Percentiles rank a stretch among this genome's conserved stretches.
phyloP scores from a whole-genome alignment of 2,797 vertebrate genomes.

The Ficedula albicollis region DNA sequence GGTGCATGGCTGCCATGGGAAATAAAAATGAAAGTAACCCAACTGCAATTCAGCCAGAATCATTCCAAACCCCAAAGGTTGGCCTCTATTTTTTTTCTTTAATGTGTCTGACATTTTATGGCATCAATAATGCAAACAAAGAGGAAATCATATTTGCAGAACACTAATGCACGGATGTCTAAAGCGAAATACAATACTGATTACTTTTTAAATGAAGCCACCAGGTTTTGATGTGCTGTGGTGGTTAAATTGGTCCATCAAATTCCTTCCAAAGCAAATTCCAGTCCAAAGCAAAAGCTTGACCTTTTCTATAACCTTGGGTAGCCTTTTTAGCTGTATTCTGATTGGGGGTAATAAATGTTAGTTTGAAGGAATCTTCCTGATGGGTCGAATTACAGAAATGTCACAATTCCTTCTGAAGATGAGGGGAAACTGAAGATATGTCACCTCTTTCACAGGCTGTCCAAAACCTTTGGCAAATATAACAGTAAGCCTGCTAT shows the following conservation, averaged over 20 bases:
- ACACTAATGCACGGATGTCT: slow-evolving; percentile 63
- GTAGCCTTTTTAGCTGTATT: slow-evolving; percentile 41
- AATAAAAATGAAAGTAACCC: slow-evolving; percentile 54
- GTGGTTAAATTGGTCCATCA: slow-evolving; percentile 58
- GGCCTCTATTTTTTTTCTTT: slow-evolving; percentile 46
- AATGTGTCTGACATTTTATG: slow-evolving; percentile 71
- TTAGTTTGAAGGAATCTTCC: slow-evolving; percentile 8
- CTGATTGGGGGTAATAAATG: slow-evolving; percentile 3
- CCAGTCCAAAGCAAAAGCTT: slow-evolving; percentile 27
- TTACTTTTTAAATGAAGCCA: slow-evolving; percentile 72
- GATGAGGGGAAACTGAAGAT: neutral
- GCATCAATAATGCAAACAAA: slow-evolving; percentile 73
- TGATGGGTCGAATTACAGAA: slow-evolving; percentile 11
- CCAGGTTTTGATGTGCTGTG: slow-evolving; percentile 59
- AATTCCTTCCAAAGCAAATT: slow-evolving; percentile 60
- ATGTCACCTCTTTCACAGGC: neutral
- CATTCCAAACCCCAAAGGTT: slow-evolving; percentile 56
- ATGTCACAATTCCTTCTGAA: neutral
- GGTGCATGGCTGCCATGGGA: slow-evolving; percentile 36
- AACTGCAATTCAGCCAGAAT: slow-evolving; percentile 58
- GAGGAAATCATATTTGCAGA: slow-evolving; percentile 62
- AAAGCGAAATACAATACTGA: slow-evolving; percentile 64
- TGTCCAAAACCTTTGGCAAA: neutral
- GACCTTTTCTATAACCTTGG: slow-evolving; percentile 53
- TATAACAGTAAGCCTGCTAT: neutral